Evolutionary conservation across 1,140 invertebrate genomes (phyloP).

Genomic region (Tigriopus japonicus): DNA sequence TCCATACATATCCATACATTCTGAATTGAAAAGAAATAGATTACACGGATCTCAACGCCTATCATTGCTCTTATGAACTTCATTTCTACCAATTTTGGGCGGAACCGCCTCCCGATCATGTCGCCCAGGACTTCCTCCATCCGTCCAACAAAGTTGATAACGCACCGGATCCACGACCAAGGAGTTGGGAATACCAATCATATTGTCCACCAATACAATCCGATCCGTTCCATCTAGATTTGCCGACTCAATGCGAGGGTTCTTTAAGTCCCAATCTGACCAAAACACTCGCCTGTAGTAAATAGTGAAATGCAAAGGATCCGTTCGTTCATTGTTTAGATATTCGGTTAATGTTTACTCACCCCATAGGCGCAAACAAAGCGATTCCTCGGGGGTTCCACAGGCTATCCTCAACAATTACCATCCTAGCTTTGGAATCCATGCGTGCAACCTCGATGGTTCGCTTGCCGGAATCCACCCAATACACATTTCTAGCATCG

Average conservation of each 20-base stretch:
- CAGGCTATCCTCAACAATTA: conserved; percentile 53
- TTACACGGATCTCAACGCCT: neutral
- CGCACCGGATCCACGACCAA: conserved; percentile 52
- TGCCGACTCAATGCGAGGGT: conserved; percentile 78
- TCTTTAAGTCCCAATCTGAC: conserved; percentile 85
- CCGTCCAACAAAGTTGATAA: conserved; percentile 78
- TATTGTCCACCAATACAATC: conserved; percentile 30
- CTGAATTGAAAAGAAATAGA: neutral
- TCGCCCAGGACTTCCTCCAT: conserved; percentile 31
- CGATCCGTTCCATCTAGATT: conserved; percentile 77
- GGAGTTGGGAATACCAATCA: conserved; percentile 40
- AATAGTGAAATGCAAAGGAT: too few species aligned
- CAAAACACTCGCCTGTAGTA: conserved; percentile 70
- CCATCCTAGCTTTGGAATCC: conserved; percentile 45
- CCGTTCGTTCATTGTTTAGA: neutral
- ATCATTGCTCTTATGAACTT: too few species aligned
- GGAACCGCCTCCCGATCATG: conserved; percentile 37
- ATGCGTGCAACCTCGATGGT: conserved; percentile 77
- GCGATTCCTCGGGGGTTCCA: conserved; percentile 83
- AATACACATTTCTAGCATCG: conserved; percentile 76
- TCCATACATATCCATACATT: neutral
- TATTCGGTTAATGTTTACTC: conserved; percentile 20
- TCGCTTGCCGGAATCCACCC: conserved; percentile 78
- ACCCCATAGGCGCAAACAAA: conserved; percentile 74
- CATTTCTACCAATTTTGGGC: conserved; percentile 38